Conservation (phyloP, 1,140 invertebrate species). For the Trichonephila clavata region DNA sequence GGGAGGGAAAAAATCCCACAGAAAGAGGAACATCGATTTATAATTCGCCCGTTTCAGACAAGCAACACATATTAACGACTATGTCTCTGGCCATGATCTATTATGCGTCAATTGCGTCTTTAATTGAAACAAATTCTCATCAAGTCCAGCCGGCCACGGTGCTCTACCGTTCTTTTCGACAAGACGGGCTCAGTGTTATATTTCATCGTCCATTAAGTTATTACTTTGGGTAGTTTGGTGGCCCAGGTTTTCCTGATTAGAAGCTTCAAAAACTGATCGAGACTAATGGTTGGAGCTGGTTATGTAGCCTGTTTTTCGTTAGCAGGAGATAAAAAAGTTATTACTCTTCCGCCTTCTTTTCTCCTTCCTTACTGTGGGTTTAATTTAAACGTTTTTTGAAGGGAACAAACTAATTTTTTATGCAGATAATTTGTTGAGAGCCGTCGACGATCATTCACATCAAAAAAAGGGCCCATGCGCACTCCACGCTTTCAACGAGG, state of each 20-base stretch:
- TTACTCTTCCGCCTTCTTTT: slow-evolving; percentile 65
- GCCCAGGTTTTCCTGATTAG: slow-evolving; percentile 71
- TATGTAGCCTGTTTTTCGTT: slow-evolving; percentile 75
- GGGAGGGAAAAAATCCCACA: slow-evolving; percentile 16
- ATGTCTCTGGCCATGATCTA: slow-evolving; percentile 59
- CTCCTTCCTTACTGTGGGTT: slow-evolving; percentile 34
- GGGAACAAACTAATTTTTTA: slow-evolving; percentile 75
- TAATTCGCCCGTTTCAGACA: slow-evolving; percentile 72
- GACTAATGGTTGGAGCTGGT: slow-evolving; percentile 70
- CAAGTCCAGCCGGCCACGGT: slow-evolving; percentile 51
- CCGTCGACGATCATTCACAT: slow-evolving; percentile 63
- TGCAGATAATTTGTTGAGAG: slow-evolving; percentile 73
- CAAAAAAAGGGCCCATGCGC: slow-evolving; percentile 19
- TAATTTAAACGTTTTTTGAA: slow-evolving; percentile 76
- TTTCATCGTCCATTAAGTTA: slow-evolving; percentile 77
- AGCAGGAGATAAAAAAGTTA: slow-evolving; percentile 72
- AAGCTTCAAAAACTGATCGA: slow-evolving; percentile 74
- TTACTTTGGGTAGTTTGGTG: slow-evolving; percentile 68
- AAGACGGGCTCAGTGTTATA: slow-evolving; percentile 67
- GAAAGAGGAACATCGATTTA: slow-evolving; percentile 67
- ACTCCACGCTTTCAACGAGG: background rate
- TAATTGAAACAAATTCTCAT: slow-evolving; percentile 77
- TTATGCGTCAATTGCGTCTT: slow-evolving; percentile 75
- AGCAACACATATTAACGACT: slow-evolving; percentile 76
- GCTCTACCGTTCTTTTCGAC: slow-evolving; percentile 29